Base-by-base conservation (phyloP, 2,888 invertebrate species). In the Phorcus lineatus region DNA sequence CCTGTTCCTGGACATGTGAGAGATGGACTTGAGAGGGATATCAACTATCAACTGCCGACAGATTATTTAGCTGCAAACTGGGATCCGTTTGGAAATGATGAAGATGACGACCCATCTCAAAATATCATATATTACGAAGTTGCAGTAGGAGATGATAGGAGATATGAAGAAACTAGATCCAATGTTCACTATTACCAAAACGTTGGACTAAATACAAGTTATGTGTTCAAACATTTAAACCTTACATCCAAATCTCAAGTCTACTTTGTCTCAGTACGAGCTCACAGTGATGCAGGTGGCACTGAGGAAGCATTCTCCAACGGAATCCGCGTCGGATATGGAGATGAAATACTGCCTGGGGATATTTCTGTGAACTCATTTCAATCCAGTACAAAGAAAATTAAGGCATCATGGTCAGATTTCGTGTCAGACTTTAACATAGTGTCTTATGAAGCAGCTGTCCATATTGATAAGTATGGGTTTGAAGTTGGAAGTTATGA, bases 241-340 rank as follows among this genome's bases (percentile, higher is more conserved):
- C 81, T 90, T 19, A 86, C 86, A 0, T 78, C 86, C 0, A 87
- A 86, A 75, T 70, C 83, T 28, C 85, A 86, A 4, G 84, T 83
- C 0, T 90, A 89, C 75, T 90, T 85, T 66, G 83, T 90, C 28
- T 89, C 90, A 11, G 89, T 90, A 3, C 81, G 90, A 22, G 88
- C 86, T 9, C 83, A 86, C 79, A 89, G 88, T 57, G 77, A 79
- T 19, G 88, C 90, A 17, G 88, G 88, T 9, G 87, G 89, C 13
- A 82, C 82, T 75, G 84, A 84, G 9, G 89, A 89, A 82, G 86
- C 83, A 16, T 85, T 83, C 57, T 88, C 89, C 0, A 89, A 89
- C 77, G 90, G 90, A 7, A 83, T 90, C 24, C 80, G 80, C 47
- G 89, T 87, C 7, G 89, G 89, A 2, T 87, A 79, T 75, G 62